Evolutionary conservation across 2,888 invertebrate species (phyloP).

Genomic region (Watsonalla binaria): DNA sequence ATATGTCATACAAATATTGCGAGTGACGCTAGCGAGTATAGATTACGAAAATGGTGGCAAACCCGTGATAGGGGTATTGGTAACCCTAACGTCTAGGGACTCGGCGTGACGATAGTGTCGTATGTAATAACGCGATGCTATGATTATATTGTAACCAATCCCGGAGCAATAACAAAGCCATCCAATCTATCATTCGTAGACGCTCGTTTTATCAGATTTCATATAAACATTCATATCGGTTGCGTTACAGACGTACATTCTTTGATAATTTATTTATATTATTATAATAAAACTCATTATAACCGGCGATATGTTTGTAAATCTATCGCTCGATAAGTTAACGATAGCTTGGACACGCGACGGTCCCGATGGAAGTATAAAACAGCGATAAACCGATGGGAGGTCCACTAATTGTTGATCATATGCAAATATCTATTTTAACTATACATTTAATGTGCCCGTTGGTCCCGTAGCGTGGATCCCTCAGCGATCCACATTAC

Average conservation of each 20-base stretch:
- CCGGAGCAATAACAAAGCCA: not conserved
- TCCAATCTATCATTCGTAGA: not conserved
- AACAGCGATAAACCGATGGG: slow-evolving; percentile 44
- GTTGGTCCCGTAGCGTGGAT: not conserved
- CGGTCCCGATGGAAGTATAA: slow-evolving; percentile 12
- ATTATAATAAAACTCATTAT: not conserved
- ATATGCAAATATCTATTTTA: slow-evolving; percentile 50
- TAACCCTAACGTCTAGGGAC: too few species aligned
- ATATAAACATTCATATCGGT: not conserved
- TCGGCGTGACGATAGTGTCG: too few species aligned
- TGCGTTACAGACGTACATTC: not conserved
- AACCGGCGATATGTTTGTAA: not conserved
- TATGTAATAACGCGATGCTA: too few species aligned
- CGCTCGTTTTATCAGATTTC: not conserved
- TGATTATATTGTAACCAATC: not conserved
- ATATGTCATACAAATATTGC: too few species aligned
- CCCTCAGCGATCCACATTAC: not conserved
- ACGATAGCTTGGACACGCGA: slow-evolving; percentile 50
- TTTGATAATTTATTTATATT: not conserved
- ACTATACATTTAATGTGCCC: not conserved
- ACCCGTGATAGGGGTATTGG: too few species aligned
- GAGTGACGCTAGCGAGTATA: too few species aligned
- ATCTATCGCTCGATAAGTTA: slow-evolving; percentile 22
- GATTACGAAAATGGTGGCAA: too few species aligned
- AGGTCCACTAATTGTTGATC: slow-evolving; percentile 67